These are phyloP conservation scores for Montipora efflorescens DNA, from an alignment of 64 coral and sea anemone genomes.

Conservation along the genomic window DNA sequence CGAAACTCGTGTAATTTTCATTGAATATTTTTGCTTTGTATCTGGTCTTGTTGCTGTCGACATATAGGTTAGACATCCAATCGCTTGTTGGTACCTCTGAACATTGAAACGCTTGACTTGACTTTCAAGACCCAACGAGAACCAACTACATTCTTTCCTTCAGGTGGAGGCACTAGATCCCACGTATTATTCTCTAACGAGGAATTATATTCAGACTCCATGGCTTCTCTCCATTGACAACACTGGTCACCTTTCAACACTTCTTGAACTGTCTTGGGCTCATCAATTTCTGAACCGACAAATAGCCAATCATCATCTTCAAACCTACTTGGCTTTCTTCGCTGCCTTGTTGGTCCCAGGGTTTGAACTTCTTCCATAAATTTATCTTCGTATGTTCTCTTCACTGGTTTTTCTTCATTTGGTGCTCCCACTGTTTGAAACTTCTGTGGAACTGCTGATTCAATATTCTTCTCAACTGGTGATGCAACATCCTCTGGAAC, in stretches of 20 bases:
- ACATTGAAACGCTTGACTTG: not conserved
- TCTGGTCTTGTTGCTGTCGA: conserved; percentile 60
- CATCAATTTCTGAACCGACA: conserved; percentile 46
- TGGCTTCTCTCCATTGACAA: not conserved
- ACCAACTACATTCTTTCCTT: no score
- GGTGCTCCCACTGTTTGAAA: conserved; percentile 60
- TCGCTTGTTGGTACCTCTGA: not conserved
- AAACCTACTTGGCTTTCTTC: no score
- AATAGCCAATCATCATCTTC: no score
- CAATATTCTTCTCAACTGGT: not conserved
- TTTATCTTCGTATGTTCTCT: not conserved
- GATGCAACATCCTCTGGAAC: conserved; percentile 23
- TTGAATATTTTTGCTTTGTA: no score
- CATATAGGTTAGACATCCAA: not conserved
- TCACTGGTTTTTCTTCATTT: conserved; percentile 37
- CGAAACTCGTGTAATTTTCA: not conserved
- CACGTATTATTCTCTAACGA: no score
- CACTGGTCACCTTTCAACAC: conserved; percentile 47
- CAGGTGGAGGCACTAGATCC: no score
- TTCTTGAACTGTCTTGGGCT: conserved; percentile 66
- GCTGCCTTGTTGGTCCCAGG: no score
- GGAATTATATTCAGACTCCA: no score
- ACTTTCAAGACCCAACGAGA: conserved; percentile 60
- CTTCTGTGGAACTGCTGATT: conserved; percentile 26
- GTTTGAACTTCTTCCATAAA: no score